Base-by-base conservation (phyloP, 2,797 vertebrate genomes). In the Falco rusticolus region DNA sequence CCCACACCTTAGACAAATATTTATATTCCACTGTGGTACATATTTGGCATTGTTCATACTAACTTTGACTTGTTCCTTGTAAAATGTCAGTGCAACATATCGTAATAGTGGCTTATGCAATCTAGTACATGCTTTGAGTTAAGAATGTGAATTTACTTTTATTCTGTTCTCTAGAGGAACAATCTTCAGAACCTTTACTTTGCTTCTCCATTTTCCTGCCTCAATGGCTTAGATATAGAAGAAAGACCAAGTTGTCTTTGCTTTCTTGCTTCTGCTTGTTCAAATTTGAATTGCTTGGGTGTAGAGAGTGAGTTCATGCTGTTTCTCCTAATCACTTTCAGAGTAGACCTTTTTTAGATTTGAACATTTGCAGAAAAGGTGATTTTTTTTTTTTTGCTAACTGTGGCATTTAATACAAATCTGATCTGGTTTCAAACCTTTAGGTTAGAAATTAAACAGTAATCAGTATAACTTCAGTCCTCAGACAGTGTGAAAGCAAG, bases 1-100 rank as follows among this genome's bases (percentile, higher is more conserved):
- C 59, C 48, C 50, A 45, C 79, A 84, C 56, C 89, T 89, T 92
- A 48, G 53, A 25, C 60, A 97, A 96, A 95, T 91, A 90, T 94
- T 94, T 94, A 60, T 94, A 71, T 72, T 91, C 24, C 20, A 63
- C 56, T 84, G 16, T 54, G 74, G 69, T 41, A 89, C n/a, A 29
- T 93, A 94, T 68, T 92, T 95, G 87, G 51, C 50, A 86, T 86
- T 93, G 45, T 74, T 94, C 56, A 34, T 66, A 6, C 7, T 84
- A 96, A 65, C 22, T 9, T 72, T 87, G 66, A 48, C 11, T 60
- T 91, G 87, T 75, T 81, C 85, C 17, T 60, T 84, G 34, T 63
- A 85, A 91, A 90, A 84, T 63, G 8, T 80, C 70, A 91, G 12
- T 6, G 3, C 8, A 85, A 50, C 29, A 3, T 59, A 61, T 90